Base-by-base conservation (phyloP, 2,113 vertebrate species). In the crab-eating macaque (Macaca fascicularis) region DNA sequence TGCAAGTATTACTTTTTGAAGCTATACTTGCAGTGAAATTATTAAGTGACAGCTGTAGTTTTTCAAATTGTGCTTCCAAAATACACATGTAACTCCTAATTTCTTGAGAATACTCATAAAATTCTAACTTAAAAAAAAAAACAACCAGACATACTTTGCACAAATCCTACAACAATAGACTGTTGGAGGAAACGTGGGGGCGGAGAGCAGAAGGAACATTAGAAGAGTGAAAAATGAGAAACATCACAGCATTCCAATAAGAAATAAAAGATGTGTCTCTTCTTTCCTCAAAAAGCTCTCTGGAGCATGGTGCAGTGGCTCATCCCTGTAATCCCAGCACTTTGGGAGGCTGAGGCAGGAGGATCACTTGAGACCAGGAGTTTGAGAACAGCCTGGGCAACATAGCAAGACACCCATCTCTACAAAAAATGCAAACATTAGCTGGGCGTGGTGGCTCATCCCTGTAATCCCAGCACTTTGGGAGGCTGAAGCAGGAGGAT, bases 61-160 rank as follows among this genome's bases (percentile, higher is more conserved):
- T 90, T 88, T 83, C 8, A 45, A 45, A 76, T 17, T 30, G 85
- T 81, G 57, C 55, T 90, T 90, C 38, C 55, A 86, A 89, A 93
- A 90, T 16, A 69, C 52, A 90, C 38, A 93, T 23, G 70, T 55
- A 89, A 43, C 19, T 90, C n/a, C 30, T 74, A 85, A 85, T 81
- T 90, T 90, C 32, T 74, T 80, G 64, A 35, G 74, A 85, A 74
- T 80, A 79, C 45, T 88, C 52, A 50, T 76, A 76, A 87, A 88
- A 94, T 76, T 40, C 8, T n/a, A 96, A 78, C 17, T 93, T 93
- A 45, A 40, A 69, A 69, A 87, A 69, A 87, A 91, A 69, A 52
- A 17, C 43, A 94, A 80, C n/a, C 4, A 59, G 16, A 59, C 19
- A 85, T 25, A n/a, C 83, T 59, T 93, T 57, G 67, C 45, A 32